Base-by-base conservation (phyloP, 1,140 invertebrate species). In the Aphelinus atriplicis region DNA sequence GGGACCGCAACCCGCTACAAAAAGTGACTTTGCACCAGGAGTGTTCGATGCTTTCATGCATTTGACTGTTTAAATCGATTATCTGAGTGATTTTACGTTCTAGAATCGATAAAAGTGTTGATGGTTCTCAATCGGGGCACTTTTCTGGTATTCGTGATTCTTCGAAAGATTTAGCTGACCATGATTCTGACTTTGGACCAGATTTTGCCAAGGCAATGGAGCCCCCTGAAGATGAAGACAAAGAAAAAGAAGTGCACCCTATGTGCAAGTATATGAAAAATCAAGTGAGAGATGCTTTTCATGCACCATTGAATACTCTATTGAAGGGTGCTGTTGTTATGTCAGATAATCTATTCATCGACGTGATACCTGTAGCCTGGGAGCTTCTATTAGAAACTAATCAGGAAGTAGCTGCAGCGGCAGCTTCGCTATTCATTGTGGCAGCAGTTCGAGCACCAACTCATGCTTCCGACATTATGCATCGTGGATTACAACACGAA, bases 271-370 rank as follows among this genome's bases (percentile, higher is more conserved):
- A 97, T 80, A 90, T 97, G 47, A 95, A 94, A 85, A 92, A 91
- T 71, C 92, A 98, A 80, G 93, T 95, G 6, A 92, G 93, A 75
- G 94, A 95, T 73, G 91, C 97, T 10, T 98, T 98, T 80, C 97
- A 99, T 83, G 92, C 94, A 64, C 95, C 97, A 0, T 85, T 99
- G 60, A 95, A 96, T 0, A 91, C 94, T 1, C 85, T 99, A 61
- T 91, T 97, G 0, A 99, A 99, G 90, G 95, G 96, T 3, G 95
- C 96, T 0, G 94, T 97, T 0, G 92, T 98, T 2, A 90, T 99
- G 80, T 90, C 91, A 7, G 96, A 97, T 80, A 96, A 98, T 56
- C 90, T 95, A 77, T 97, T 97, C 80, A 89, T 94, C 26, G 95
- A 97, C 77, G 92, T 97, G 5, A 90, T 98, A 62, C 93, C 95